These are phyloP conservation scores for Ormyrus nitidulus DNA, from an alignment of 2,888 invertebrate genomes.

Conservation along the genomic window DNA sequence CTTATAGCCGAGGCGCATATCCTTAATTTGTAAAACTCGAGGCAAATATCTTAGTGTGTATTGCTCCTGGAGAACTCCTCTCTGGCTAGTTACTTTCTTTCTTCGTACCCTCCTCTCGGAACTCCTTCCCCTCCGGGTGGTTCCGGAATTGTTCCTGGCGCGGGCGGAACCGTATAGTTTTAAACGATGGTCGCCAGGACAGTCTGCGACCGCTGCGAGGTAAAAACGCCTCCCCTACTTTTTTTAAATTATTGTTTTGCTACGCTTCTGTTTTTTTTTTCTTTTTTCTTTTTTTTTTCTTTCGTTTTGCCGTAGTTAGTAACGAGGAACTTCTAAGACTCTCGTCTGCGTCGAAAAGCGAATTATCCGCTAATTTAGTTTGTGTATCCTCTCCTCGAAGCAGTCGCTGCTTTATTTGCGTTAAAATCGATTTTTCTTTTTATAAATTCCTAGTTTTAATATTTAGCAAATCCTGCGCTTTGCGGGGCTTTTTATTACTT, in stretches of 20 bases:
- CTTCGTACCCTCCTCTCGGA: not conserved
- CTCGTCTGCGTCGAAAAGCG: not conserved
- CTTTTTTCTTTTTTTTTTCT: conserved; percentile 1
- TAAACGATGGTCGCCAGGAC: conserved; percentile 6
- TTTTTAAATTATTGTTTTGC: not conserved
- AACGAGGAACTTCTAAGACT: conserved; percentile 37
- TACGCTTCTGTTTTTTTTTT: not conserved
- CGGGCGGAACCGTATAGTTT: conserved; percentile 7
- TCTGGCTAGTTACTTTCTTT: conserved; percentile 13
- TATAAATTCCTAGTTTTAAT: conserved; percentile 39
- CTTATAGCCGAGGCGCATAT: not conserved
- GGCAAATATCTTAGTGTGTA: conserved; percentile 31
- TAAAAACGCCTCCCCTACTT: not conserved
- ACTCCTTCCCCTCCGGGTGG: not conserved
- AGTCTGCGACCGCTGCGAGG: conserved; percentile 38
- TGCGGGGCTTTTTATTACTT: not conserved
- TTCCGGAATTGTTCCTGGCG: not conserved
- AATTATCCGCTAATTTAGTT: conserved; percentile 25
- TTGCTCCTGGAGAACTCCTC: conserved; percentile 28
- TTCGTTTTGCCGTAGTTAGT: not conserved
- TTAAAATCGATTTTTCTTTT: conserved; percentile 18
- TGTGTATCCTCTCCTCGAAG: conserved; percentile 12
- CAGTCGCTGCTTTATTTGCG: conserved; percentile 10
- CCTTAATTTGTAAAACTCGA: conserved; percentile 19
- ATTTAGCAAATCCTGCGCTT: conserved; percentile 40